Conservation (phyloP, 1,140 invertebrate species). For the Vanessa atalanta region DNA sequence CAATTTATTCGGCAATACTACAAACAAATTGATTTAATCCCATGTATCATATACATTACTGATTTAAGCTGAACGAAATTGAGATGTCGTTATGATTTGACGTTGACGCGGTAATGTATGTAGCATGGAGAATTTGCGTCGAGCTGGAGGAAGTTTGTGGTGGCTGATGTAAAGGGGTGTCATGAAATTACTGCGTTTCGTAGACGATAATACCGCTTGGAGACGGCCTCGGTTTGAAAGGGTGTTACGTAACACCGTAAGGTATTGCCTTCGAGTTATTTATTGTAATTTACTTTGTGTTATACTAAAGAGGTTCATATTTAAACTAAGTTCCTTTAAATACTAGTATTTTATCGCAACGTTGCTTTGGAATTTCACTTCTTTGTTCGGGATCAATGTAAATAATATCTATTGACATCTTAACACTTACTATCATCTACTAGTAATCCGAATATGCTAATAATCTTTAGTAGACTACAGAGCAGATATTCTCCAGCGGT, state of each 20-base stretch:
- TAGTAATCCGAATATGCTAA: too few species aligned
- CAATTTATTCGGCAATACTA: slow-evolving; percentile 1
- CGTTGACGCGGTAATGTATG: slow-evolving; percentile 20
- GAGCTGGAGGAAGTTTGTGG: not conserved
- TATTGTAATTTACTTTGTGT: slow-evolving; percentile 1
- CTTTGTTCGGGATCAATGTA: not conserved
- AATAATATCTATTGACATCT: too few species aligned
- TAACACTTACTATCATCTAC: too few species aligned
- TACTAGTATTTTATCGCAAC: not conserved
- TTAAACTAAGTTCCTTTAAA: not conserved
- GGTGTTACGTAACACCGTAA: slow-evolving; percentile 22
- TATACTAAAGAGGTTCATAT: slow-evolving; percentile 8
- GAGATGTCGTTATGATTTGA: not conserved
- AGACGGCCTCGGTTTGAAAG: slow-evolving; percentile 10
- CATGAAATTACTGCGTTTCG: slow-evolving; percentile 33
- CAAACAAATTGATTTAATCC: not conserved
- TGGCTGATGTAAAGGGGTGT: slow-evolving; percentile 6
- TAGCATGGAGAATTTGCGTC: not conserved
- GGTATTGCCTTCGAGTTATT: slow-evolving; percentile 14
- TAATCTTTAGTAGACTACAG: too few species aligned
- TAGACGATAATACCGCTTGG: slow-evolving; percentile 31
- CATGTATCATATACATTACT: slow-evolving; percentile 12
- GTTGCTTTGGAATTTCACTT: not conserved
- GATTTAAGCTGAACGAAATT: slow-evolving; percentile 1
- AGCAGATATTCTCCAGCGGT: too few species aligned